Percentiles rank a stretch among this genome's conserved stretches.
phyloP scores from a whole-genome alignment of 2,888 invertebrate species.

The Xestia xanthographa region DNA sequence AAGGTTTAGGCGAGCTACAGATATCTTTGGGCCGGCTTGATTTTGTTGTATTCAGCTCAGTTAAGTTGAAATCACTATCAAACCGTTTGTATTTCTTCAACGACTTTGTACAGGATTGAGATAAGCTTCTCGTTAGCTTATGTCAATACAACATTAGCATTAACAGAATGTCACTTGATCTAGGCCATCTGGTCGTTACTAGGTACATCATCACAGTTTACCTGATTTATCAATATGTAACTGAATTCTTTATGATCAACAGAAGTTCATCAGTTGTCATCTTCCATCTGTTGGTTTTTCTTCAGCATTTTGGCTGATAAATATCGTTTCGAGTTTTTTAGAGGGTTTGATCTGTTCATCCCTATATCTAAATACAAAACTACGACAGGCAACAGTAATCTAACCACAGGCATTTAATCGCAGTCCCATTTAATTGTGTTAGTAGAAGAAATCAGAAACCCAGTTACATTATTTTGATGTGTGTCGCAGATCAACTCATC shows the following conservation, averaged over 20 bases:
- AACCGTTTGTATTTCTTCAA: not conserved
- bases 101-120: not conserved
- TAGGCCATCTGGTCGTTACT: not conserved
- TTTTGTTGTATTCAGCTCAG: not conserved
- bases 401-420: not conserved
- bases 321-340: too few relatives aligned
- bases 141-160: not conserved
- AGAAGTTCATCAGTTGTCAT: not conserved
- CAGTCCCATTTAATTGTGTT: not conserved
- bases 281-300: not conserved
- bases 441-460: slow-evolving; percentile 13
- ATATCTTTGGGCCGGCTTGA: not conserved
- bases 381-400: not conserved
- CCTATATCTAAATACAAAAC: too few relatives aligned
- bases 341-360: too few relatives aligned
- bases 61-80: not conserved
- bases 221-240: not conserved
- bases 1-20: not conserved
- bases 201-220: not conserved
- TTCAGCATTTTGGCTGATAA: not conserved
- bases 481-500: slow-evolving; percentile 22
- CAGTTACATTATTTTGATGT: not conserved
- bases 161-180: not conserved
- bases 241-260: not conserved
- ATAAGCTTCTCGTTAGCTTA: not conserved